A percentile compares a stretch with the other conserved stretches of the same genome.
These are phyloP conservation scores for Standfussiana lucernea DNA, from an alignment of 2,888 invertebrate species.

Conservation along the genomic window DNA sequence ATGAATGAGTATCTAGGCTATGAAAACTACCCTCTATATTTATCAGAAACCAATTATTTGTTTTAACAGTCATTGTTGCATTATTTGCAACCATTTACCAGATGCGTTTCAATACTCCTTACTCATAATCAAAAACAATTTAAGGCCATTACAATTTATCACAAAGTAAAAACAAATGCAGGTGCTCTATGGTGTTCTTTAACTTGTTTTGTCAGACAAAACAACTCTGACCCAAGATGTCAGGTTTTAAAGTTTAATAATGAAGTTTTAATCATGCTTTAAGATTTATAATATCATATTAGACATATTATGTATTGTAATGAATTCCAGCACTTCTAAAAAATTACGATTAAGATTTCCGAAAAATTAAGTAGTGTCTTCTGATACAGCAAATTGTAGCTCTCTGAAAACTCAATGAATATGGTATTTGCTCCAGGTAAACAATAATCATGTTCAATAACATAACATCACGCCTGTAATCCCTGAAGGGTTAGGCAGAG, in stretches of 20 bases:
- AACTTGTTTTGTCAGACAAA: constrained; percentile 16
- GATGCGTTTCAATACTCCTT: constrained; percentile 14
- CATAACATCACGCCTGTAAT: not conserved
- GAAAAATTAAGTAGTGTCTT: not conserved
- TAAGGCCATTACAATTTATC: not conserved
- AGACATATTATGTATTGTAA: not conserved
- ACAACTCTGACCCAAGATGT: constrained; percentile 5
- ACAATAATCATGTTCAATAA: not conserved
- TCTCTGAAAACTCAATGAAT: not conserved
- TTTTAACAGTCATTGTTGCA: not conserved
- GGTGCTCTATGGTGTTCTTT: constrained; percentile 1
- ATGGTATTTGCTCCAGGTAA: constrained; percentile 44
- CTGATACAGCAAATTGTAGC: not conserved
- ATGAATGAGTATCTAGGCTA: not conserved
- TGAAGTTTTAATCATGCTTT: constrained; percentile 7
- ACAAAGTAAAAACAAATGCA: constrained; percentile 11
- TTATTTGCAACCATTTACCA: no score
- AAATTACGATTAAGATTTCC: not conserved
- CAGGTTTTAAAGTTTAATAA: constrained; percentile 2
- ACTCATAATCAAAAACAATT: constrained; percentile 1
- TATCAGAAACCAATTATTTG: not conserved
- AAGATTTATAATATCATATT: not conserved
- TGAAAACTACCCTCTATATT: not conserved
- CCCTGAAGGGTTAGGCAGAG: not conserved
- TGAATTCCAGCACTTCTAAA: not conserved